Conservation (phyloP, 1,140 invertebrate genomes). For the Papilio dardanus region DNA sequence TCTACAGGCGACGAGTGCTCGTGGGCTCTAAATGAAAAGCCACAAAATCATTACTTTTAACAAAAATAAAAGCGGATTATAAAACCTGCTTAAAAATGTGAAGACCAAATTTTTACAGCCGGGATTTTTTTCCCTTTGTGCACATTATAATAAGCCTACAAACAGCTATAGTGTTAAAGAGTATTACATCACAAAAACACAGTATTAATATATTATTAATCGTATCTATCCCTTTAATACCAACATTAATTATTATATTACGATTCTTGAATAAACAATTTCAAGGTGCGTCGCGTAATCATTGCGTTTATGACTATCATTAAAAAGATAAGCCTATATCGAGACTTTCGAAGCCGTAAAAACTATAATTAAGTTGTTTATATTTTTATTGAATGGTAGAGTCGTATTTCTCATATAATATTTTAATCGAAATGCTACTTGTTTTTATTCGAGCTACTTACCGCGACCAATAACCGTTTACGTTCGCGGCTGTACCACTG, state of each 20-base stretch:
- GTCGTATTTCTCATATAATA: constrained; percentile 31
- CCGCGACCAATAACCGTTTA: constrained; percentile 51
- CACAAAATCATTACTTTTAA: constrained; percentile 22
- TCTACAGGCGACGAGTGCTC: constrained; percentile 23
- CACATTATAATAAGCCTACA: not conserved
- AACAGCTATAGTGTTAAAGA: too few species aligned
- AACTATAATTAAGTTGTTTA: constrained; percentile 23
- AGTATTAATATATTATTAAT: not conserved
- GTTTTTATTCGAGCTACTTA: constrained; percentile 50
- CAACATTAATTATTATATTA: not conserved
- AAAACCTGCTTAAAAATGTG: not conserved
- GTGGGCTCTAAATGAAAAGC: constrained; percentile 10
- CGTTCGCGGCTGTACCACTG: constrained; percentile 41
- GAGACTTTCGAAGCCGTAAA: constrained; percentile 2
- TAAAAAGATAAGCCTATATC: constrained; percentile 16
- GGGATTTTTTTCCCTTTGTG: not conserved
- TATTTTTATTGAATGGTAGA: constrained; percentile 15
- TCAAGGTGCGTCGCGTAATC: not conserved
- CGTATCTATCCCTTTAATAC: not conserved
- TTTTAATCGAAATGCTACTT: constrained; percentile 53
- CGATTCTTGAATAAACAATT: not conserved
- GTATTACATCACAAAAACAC: too few species aligned
- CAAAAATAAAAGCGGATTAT: constrained; percentile 9
- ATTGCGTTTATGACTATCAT: not conserved
- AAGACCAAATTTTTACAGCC: not conserved